Base-by-base conservation (phyloP, 2,888 invertebrate species). In the Sphaerophoria taeniata region DNA sequence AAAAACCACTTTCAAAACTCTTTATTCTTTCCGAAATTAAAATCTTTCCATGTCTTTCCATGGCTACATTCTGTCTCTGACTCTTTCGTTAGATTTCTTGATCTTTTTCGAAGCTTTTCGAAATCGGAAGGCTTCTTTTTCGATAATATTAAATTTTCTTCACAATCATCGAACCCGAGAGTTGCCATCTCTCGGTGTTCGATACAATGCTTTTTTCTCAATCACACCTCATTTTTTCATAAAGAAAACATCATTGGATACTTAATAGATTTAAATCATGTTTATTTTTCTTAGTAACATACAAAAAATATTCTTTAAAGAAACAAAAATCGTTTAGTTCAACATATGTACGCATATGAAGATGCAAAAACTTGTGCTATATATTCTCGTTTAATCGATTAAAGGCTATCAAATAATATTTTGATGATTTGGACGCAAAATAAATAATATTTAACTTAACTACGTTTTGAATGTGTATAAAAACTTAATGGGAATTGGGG, bases 401-500 rank as follows among this genome's bases (percentile, higher is more conserved):
- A 79, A 67, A 51, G 45, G 47, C 33, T 69, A 47, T n/a, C 9
- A 49, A 47, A 63, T 67, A 9, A 34, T 33, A 51, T 53, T 56
- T 16, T 51, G 53, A 61, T 58, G 24, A 24, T 43, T 63, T 43
- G 79, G 83, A 74, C 79, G 83, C 70, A 81, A 81, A 81, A 81
- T 81, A 81, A 81, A 65, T 65, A 81, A 65, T 65, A 65, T 9
- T 58, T 36, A 71, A 63, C 43, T 72, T 43, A 43, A 43, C 4
- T 43, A 70, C 24, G 61, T 55, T 36, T 16, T 14, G 47, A 58
- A 61, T 34, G 24, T 61, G 9, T 53, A 49, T 75, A 11, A 43
- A 79, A 61, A 4, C 14, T 61, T 6, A 56, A 56, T 55, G n/a
- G 14, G 16, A 58, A 36, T 14, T 36, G n/a, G 12, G 33, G 6